Evolutionary conservation across 2,113 vertebrate species (phyloP).

Genomic region (Pseudorectes ferrugineus): DNA sequence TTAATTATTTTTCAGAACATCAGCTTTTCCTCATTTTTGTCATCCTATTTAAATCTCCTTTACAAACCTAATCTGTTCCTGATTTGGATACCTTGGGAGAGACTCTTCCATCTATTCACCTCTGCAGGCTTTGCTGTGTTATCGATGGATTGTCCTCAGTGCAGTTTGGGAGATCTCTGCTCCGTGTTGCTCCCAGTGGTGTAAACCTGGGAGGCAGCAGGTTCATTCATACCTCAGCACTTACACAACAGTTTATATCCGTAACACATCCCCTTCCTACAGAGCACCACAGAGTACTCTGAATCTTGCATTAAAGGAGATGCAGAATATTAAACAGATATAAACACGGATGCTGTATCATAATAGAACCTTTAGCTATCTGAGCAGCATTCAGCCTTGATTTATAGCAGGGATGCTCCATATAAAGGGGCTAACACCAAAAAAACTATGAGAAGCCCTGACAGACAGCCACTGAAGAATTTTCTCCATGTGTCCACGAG

Average conservation of each 20-base stretch:
- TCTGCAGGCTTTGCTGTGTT: not conserved
- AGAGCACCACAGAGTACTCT: not conserved
- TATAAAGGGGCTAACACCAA: not conserved
- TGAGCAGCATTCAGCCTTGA: not conserved
- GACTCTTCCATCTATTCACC: not conserved
- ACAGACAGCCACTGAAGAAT: not conserved
- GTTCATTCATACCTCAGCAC: slow-evolving; percentile 10
- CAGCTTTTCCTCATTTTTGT: not conserved
- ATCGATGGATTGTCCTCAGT: not conserved
- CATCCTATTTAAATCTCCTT: not conserved
- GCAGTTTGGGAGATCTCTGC: slow-evolving; percentile 7
- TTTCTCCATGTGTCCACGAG: not conserved
- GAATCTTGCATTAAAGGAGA: not conserved
- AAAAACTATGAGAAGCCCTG: not conserved
- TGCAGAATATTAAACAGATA: not conserved
- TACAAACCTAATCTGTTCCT: not conserved
- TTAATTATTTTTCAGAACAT: not conserved
- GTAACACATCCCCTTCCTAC: not conserved
- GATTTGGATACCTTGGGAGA: not conserved
- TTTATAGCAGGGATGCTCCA: not conserved
- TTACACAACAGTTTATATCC: not conserved
- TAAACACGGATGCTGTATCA: not conserved
- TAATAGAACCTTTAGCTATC: not conserved
- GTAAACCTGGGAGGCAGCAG: not conserved
- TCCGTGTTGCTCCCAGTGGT: not conserved